Conservation (phyloP, 2,113 vertebrate genomes). For the Garra rufa region DNA sequence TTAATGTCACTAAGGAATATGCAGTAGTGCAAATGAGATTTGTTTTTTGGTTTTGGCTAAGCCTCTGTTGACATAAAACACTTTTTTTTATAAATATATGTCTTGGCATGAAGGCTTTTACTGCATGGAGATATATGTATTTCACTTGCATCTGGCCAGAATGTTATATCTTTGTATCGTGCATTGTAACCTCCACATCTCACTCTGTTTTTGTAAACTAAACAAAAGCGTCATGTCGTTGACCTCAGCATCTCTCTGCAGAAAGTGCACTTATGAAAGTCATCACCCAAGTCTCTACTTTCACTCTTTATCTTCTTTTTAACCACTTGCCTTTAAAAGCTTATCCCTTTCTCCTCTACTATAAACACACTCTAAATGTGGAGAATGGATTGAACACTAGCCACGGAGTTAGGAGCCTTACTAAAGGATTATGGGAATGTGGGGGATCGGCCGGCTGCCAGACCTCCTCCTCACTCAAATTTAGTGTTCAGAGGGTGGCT, state of each 20-base stretch:
- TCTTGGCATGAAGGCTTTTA: too few species aligned
- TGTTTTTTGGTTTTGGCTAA: too few species aligned
- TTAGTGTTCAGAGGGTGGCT: constrained; percentile 8
- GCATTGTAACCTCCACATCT: neutral
- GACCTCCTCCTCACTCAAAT: constrained; percentile 53
- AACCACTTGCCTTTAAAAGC: constrained; percentile 71
- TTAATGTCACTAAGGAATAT: neutral
- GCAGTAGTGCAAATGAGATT: too few species aligned
- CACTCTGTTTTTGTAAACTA: neutral
- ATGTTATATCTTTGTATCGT: neutral
- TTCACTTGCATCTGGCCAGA: too few species aligned
- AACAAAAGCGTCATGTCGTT: constrained; percentile 55
- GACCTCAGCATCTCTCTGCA: constrained; percentile 63
- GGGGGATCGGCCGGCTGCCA: constrained; percentile 11
- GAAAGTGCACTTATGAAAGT: constrained; percentile 70
- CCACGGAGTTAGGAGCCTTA: constrained; percentile 58
- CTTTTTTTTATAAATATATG: too few species aligned
- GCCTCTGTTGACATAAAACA: too few species aligned
- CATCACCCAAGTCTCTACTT: constrained; percentile 62
- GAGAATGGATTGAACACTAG: constrained; percentile 58
- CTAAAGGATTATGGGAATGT: constrained; percentile 40
- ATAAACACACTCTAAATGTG: neutral
- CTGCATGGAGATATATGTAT: too few species aligned
- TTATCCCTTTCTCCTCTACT: constrained; percentile 47
- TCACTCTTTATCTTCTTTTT: constrained; percentile 64